A percentile compares a stretch with the other conserved stretches of the same genome.
phyloP scores from a whole-genome alignment of 2,113 vertebrate genomes.

The Chaetura pelagica region DNA sequence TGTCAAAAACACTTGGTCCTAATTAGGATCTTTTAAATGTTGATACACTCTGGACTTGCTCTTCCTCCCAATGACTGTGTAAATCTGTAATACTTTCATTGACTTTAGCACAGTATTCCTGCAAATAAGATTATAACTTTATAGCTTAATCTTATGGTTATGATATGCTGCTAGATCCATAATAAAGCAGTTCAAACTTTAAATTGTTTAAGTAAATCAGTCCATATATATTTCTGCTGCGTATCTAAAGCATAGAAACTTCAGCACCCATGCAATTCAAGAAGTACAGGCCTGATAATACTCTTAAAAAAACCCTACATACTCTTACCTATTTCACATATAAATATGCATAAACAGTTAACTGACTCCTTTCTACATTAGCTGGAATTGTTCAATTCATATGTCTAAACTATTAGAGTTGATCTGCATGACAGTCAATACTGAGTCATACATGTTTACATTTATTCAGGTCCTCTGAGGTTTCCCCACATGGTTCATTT shows the following conservation, averaged over 20 bases:
- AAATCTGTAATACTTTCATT: slow-evolving; percentile 24
- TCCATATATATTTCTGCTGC: not conserved
- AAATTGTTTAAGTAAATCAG: not conserved
- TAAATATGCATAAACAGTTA: not conserved
- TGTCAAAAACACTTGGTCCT: slow-evolving; percentile 60
- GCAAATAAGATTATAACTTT: slow-evolving; percentile 12
- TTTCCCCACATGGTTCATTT: not conserved
- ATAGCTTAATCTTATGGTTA: not conserved
- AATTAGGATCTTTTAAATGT: slow-evolving; percentile 56
- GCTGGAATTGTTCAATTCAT: not conserved
- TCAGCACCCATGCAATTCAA: not conserved
- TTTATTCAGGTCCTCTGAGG: not conserved
- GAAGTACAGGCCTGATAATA: not conserved
- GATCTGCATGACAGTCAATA: not conserved
- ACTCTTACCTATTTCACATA: not conserved
- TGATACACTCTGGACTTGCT: slow-evolving; percentile 16
- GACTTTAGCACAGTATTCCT: not conserved
- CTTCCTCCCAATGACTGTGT: slow-evolving; percentile 8
- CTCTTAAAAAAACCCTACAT: not conserved
- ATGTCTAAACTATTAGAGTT: not conserved
- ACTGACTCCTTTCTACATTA: not conserved
- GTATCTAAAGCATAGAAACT: not conserved
- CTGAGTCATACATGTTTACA: not conserved
- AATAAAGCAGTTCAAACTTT: not conserved
- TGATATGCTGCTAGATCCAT: not conserved